Evolutionary conservation across 1,140 invertebrate genomes (phyloP).

Genomic region (Solenopsis invicta): DNA sequence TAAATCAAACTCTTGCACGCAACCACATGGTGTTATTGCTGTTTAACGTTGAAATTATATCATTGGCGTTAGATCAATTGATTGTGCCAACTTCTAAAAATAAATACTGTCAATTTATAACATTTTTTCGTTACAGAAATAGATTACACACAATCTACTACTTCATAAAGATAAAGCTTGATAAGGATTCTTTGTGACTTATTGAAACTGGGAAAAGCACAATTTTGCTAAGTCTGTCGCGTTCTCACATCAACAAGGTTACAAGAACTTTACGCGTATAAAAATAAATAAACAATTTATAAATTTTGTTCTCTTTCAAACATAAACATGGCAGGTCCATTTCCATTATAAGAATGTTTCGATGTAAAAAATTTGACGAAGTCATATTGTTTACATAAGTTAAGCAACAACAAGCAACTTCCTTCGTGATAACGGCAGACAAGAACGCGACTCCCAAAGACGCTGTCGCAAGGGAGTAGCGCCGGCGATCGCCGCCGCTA

Average conservation of each 20-base stretch:
- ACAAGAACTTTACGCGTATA: no score
- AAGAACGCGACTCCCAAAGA: neutral
- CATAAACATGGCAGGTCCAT: neutral
- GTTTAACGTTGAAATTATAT: slow-evolving; percentile 13
- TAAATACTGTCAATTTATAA: slow-evolving; percentile 15
- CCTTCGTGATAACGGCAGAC: neutral
- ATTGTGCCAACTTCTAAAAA: slow-evolving; percentile 24
- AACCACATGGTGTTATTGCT: neutral
- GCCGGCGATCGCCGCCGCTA: neutral
- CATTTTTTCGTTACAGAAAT: slow-evolving; percentile 2
- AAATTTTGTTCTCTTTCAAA: neutral
- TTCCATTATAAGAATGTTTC: neutral
- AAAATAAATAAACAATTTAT: no score
- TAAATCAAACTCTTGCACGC: neutral
- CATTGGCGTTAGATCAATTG: neutral
- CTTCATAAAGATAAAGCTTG: no score
- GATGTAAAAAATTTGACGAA: neutral
- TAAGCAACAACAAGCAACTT: neutral
- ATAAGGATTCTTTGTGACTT: neutral
- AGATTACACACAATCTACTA: neutral
- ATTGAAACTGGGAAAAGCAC: neutral
- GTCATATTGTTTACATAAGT: neutral
- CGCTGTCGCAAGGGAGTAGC: no score
- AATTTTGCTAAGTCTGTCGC: neutral
- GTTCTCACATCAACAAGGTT: neutral